Conservation (phyloP, 2,888 invertebrate species). For the Periphyllus acericola region DNA sequence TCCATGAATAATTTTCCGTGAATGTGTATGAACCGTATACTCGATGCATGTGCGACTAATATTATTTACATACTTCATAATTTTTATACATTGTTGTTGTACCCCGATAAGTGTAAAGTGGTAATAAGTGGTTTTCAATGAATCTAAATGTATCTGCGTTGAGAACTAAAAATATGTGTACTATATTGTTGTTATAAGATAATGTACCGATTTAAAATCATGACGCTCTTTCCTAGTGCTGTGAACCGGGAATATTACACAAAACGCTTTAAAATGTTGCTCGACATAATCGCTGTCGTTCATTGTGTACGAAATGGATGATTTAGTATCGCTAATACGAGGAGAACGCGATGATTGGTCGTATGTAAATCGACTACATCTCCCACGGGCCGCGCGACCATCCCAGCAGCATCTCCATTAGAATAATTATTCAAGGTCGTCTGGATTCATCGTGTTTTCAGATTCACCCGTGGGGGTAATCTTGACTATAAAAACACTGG, state of each 20-base stretch:
- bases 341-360: background rate
- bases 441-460: slow-evolving; percentile 3
- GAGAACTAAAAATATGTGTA: too few relatives aligned
- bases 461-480: slow-evolving; percentile 26
- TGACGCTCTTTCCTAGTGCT: background rate
- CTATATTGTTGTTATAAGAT: too few relatives aligned
- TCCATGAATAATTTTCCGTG: too few relatives aligned
- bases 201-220: background rate
- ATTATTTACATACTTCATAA: too few relatives aligned
- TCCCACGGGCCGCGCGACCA: background rate
- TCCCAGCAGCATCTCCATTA: background rate
- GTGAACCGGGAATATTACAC: too few relatives aligned
- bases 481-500: slow-evolving; percentile 16
- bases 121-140: too few relatives aligned
- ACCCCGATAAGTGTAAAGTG: too few relatives aligned
- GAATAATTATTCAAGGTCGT: slow-evolving; percentile 18
- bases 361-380: background rate
- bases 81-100: too few relatives aligned
- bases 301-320: background rate
- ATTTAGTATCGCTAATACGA: background rate
- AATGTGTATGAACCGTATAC: too few relatives aligned
- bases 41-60: too few relatives aligned
- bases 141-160: too few relatives aligned
- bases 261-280: background rate
- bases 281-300: background rate